Percentiles rank a stretch among this genome's conserved stretches.
These are phyloP conservation scores for Liparis tanakae DNA, from an alignment of 2,797 vertebrate species.

Conservation along the genomic window DNA sequence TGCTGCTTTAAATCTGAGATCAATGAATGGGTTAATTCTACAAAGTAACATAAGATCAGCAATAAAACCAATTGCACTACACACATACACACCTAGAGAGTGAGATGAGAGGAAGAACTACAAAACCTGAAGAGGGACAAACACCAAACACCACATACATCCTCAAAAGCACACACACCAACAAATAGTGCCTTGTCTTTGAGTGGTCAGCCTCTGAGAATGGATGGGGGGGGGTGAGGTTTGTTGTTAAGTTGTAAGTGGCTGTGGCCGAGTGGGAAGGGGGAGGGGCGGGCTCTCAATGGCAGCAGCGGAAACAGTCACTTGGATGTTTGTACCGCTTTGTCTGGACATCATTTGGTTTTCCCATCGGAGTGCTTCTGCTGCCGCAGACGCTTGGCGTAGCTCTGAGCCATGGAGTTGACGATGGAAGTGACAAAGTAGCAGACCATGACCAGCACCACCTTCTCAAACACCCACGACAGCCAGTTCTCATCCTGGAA, in stretches of 20 bases:
- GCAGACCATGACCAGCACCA: slow-evolving; percentile 98
- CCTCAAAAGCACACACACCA: slow-evolving; percentile 39
- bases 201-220: slow-evolving; percentile 68
- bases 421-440: slow-evolving; percentile 98
- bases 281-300: slow-evolving; percentile 34
- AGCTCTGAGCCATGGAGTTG: slow-evolving; percentile 99
- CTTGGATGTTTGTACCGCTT: slow-evolving; percentile 51
- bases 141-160: slow-evolving; percentile 60
- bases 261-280: slow-evolving; percentile 48
- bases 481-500: slow-evolving; percentile 97
- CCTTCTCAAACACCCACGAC: slow-evolving; percentile 97
- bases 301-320: slow-evolving; percentile 68
- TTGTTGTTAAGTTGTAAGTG: slow-evolving; percentile 66
- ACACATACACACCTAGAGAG: slow-evolving; percentile 48
- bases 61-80: slow-evolving; percentile 57
- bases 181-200: slow-evolving; percentile 53
- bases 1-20: slow-evolving; percentile 74
- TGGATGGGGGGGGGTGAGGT: slow-evolving; percentile 69
- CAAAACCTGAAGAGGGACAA: slow-evolving; percentile 64
- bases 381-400: slow-evolving; percentile 94
- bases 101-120: slow-evolving; percentile 71
- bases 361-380: slow-evolving; percentile 93
- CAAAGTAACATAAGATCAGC: slow-evolving; percentile 67
- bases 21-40: slow-evolving; percentile 71
- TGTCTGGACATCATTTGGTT: slow-evolving; percentile 88